phyloP scores from a whole-genome alignment of 2,797 vertebrate species.

The Allobates femoralis region DNA sequence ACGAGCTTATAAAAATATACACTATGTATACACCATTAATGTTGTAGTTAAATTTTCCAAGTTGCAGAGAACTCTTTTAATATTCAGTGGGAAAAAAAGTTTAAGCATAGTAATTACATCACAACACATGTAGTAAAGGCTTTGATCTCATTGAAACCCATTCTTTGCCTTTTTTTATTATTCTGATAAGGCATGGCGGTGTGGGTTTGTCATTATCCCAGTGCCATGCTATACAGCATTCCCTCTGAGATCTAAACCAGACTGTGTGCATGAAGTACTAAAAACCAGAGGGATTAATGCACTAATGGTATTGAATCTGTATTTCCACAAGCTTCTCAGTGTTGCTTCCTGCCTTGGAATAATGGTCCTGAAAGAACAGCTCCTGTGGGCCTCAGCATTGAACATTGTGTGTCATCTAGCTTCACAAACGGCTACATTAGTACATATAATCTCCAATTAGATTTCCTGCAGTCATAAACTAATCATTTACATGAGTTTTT shows the following conservation, averaged over 20 bases:
- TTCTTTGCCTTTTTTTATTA: conserved; percentile 30
- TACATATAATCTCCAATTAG: conserved; percentile 51
- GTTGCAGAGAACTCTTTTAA: neutral
- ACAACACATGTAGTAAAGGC: conserved; percentile 12
- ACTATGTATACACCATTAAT: neutral
- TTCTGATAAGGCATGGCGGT: conserved; percentile 33
- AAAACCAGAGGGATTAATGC: conserved; percentile 50
- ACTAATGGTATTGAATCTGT: conserved; percentile 47
- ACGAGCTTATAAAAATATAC: neutral
- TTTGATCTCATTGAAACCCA: neutral
- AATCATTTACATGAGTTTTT: conserved; percentile 27
- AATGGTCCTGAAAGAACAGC: conserved; percentile 57
- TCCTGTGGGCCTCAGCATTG: conserved; percentile 39
- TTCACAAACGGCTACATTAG: conserved; percentile 43
- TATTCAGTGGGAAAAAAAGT: neutral
- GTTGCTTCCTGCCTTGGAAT: conserved; percentile 46
- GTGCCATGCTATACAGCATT: conserved; percentile 16
- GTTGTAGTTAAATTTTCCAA: neutral
- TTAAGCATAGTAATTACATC: conserved; percentile 6
- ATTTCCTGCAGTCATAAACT: conserved; percentile 19
- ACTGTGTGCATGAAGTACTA: conserved; percentile 46
- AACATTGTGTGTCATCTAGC: conserved; percentile 19
- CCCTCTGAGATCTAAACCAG: conserved; percentile 34
- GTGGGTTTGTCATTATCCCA: conserved; percentile 40
- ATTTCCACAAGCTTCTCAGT: conserved; percentile 30